Evolutionary conservation across 2,797 vertebrate species (phyloP).

Genomic region (Propithecus perrieri): DNA sequence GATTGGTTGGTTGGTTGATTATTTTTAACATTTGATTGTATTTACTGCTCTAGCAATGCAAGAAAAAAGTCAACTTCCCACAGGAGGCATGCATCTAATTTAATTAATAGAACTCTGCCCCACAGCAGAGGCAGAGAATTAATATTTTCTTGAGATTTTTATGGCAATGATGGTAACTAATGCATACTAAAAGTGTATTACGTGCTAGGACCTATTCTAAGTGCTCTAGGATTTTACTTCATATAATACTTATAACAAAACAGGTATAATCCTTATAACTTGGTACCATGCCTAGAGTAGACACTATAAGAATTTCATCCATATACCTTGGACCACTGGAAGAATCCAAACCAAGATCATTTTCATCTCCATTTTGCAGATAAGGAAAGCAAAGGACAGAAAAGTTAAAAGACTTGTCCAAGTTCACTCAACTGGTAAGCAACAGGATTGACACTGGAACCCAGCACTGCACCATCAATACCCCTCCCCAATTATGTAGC

Average conservation of each 20-base stretch:
- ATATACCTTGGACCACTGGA: neutral
- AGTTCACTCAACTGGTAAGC: neutral
- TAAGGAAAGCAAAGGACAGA: neutral
- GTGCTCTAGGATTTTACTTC: neutral
- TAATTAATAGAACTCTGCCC: neutral
- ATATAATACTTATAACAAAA: neutral
- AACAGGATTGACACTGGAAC: neutral
- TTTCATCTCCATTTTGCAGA: constrained; percentile 1
- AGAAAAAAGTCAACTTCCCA: neutral
- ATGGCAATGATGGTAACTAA: neutral
- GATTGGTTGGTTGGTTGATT: neutral
- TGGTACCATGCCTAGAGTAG: neutral
- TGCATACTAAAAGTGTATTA: neutral
- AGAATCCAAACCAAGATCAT: constrained; percentile 10
- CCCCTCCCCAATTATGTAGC: neutral
- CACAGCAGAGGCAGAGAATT: neutral
- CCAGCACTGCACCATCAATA: neutral
- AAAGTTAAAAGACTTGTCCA: neutral
- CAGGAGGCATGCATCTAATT: neutral
- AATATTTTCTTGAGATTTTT: neutral
- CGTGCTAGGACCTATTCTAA: neutral
- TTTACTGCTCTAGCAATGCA: neutral
- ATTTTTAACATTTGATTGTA: constrained; percentile 20
- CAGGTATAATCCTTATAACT: neutral
- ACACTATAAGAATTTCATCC: neutral